phyloP scores from a whole-genome alignment of 2,797 vertebrate genomes.

The Podarcis siculus region DNA sequence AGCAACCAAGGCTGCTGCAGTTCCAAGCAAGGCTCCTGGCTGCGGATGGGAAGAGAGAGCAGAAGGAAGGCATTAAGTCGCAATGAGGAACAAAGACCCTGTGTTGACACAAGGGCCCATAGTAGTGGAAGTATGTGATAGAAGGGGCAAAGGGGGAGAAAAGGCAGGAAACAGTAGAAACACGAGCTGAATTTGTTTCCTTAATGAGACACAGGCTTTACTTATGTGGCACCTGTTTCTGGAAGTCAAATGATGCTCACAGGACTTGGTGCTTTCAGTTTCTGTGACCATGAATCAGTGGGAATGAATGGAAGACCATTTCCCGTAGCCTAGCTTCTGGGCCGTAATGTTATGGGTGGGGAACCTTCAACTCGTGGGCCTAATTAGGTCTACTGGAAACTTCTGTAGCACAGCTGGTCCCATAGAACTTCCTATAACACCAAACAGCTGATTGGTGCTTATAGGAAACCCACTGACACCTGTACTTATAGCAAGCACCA shows the following conservation, averaged over 20 bases:
- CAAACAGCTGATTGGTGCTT: too few species aligned
- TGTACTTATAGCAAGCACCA: neutral
- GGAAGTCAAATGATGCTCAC: neutral
- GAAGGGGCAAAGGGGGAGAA: neutral
- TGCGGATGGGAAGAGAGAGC: constrained; percentile 3
- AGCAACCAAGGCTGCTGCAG: constrained; percentile 41
- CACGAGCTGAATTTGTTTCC: neutral
- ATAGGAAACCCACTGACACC: too few species aligned
- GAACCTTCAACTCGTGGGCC: too few species aligned
- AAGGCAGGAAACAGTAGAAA: neutral
- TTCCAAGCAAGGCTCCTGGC: neutral
- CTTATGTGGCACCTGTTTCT: neutral
- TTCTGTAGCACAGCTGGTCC: too few species aligned
- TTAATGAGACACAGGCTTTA: neutral
- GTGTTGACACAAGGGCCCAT: neutral
- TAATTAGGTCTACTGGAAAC: too few species aligned
- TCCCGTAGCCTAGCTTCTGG: neutral
- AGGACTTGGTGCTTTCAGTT: neutral
- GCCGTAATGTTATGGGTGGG: neutral
- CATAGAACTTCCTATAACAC: too few species aligned
- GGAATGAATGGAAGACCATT: neutral
- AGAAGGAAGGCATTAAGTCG: constrained; percentile 48
- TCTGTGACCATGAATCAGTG: neutral
- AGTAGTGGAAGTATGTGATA: neutral
- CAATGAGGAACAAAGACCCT: constrained; percentile 22